phyloP scores from a whole-genome alignment of 2,888 invertebrate species.

The Schizotus pectinicornis region DNA sequence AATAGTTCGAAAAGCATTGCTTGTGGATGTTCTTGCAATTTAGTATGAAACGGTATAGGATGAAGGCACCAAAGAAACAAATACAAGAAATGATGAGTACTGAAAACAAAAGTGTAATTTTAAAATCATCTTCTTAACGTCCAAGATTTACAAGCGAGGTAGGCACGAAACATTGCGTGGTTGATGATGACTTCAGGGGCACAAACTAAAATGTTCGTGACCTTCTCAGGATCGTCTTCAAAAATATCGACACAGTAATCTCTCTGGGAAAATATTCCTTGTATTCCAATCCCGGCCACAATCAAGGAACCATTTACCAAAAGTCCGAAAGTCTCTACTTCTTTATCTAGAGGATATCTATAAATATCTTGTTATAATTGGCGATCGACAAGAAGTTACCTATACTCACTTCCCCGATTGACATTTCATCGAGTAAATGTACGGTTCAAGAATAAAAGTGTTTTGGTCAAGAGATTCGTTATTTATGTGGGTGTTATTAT shows the following conservation, averaged over 20 bases:
- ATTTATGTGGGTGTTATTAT: slow-evolving; percentile 39
- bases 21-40: slow-evolving; percentile 41
- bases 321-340: slow-evolving; percentile 32
- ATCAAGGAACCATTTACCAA: slow-evolving; percentile 41
- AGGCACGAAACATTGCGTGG: slow-evolving; percentile 30
- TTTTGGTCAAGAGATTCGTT: slow-evolving; percentile 33
- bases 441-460: slow-evolving; percentile 32
- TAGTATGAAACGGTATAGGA: slow-evolving; percentile 36
- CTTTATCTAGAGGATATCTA: slow-evolving; percentile 31
- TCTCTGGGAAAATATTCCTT: slow-evolving; percentile 36
- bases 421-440: slow-evolving; percentile 29
- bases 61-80: slow-evolving; percentile 38
- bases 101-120: slow-evolving; percentile 25
- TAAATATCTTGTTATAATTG: background rate
- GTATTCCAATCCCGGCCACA: slow-evolving; percentile 31
- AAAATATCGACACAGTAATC: slow-evolving; percentile 44
- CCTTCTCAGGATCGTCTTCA: slow-evolving; percentile 16
- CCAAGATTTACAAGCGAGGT: slow-evolving; percentile 17
- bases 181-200: slow-evolving; percentile 22
- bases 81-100: slow-evolving; percentile 41
- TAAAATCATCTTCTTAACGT: background rate
- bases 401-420: slow-evolving; percentile 28
- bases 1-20: slow-evolving; percentile 46
- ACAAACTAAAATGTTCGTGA: slow-evolving; percentile 8
- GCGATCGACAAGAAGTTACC: background rate